A percentile compares a stretch with the other conserved stretches of the same genome.
phyloP scores from a whole-genome alignment of 2,888 invertebrate species.

The Heliconius hortense region DNA sequence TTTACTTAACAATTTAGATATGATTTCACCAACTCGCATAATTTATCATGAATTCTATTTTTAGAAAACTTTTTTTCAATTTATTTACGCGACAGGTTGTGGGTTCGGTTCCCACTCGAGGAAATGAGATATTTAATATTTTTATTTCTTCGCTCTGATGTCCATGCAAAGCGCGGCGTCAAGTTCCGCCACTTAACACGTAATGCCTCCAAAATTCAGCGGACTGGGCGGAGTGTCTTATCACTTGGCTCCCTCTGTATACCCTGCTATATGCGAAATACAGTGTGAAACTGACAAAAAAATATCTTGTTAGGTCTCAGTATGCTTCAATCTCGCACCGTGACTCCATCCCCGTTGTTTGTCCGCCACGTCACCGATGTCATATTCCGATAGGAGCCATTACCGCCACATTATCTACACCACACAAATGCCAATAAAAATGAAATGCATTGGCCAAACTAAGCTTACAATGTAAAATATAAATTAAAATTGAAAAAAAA shows the following conservation, averaged over 20 bases:
- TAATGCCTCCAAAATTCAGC: no score
- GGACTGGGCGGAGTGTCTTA: not conserved
- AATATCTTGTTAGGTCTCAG: constrained; percentile 20
- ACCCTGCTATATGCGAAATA: not conserved
- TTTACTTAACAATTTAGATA: no score
- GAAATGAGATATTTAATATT: not conserved
- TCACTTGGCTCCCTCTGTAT: not conserved
- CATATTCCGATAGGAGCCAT: constrained; percentile 39
- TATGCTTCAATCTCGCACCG: constrained; percentile 28
- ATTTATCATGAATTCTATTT: no score
- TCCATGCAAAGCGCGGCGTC: no score
- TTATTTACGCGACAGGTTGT: no score
- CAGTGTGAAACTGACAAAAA: not conserved
- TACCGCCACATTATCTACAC: constrained; percentile 34
- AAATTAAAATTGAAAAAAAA: not conserved
- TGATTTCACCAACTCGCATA: no score
- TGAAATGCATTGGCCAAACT: constrained; percentile 8
- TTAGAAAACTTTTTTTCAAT: no score
- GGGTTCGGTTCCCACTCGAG: not conserved
- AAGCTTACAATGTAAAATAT: not conserved
- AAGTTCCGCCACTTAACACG: no score
- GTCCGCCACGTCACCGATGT: constrained; percentile 54
- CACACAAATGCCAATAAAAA: constrained; percentile 37
- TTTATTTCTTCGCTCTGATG: not conserved
- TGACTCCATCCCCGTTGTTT: constrained; percentile 34